Percentiles rank a stretch among this genome's conserved stretches.
These are phyloP conservation scores for Dipus sagitta DNA, from an alignment of 2,797 vertebrate genomes.

Conservation along the genomic window DNA sequence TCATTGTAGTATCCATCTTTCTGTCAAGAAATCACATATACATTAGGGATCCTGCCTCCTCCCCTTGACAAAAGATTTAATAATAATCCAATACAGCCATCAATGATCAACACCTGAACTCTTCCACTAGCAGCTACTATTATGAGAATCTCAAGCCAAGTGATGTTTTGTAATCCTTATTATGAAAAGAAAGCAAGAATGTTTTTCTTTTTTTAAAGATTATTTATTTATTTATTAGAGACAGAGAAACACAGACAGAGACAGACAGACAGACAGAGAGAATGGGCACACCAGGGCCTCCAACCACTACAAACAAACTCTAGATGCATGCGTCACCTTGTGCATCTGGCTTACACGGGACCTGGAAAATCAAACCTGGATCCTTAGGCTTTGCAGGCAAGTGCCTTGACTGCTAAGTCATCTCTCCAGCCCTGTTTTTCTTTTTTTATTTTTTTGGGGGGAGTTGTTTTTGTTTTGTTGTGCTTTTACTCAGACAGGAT, in stretches of 20 bases:
- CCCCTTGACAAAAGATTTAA: neutral
- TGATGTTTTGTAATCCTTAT: constrained; percentile 51
- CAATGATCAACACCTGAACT: constrained; percentile 5
- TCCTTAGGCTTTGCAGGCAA: too few species aligned
- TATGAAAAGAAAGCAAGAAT: constrained; percentile 59
- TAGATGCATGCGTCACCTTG: too few species aligned
- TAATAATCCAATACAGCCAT: constrained; percentile 8
- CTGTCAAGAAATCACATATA: constrained; percentile 85
- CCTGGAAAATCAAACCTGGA: too few species aligned
- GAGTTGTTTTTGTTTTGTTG: neutral
- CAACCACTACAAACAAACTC: too few species aligned
- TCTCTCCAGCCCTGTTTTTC: too few species aligned
- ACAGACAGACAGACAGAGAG: too few species aligned
- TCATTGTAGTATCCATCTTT: constrained; percentile 91
- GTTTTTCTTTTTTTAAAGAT: neutral
- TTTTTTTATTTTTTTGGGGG: too few species aligned
- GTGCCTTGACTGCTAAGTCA: too few species aligned
- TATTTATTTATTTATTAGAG: neutral
- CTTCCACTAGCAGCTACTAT: constrained; percentile 56
- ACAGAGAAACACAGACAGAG: too few species aligned
- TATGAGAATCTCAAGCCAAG: neutral
- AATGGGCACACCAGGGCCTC: too few species aligned
- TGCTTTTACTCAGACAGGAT: neutral
- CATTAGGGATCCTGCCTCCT: constrained; percentile 69
- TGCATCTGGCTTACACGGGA: too few species aligned